Evolutionary conservation across 64 coral and sea anemone species (phyloP).

Genomic region (Stichodactyla helianthus): DNA sequence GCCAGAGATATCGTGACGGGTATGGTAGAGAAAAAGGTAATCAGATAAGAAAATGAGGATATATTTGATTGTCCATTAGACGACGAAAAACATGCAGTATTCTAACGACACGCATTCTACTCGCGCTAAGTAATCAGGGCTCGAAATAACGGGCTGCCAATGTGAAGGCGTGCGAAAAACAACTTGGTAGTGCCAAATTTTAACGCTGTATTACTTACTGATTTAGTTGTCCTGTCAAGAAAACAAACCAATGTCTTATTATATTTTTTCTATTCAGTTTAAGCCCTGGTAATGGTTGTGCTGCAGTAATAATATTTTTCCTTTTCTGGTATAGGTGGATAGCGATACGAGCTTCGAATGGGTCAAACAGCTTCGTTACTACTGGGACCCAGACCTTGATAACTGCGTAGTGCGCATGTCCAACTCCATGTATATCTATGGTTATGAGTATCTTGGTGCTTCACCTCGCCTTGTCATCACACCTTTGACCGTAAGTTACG

Average conservation of each 20-base stretch:
- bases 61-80: too few relatives aligned
- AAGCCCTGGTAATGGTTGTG: background rate
- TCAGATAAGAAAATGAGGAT: background rate
- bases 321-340: conserved; percentile 54
- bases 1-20: conserved; percentile 95
- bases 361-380: conserved; percentile 97
- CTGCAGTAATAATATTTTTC: background rate
- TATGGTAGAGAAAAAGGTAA: conserved; percentile 91
- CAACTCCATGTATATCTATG: conserved; percentile 97
- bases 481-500: conserved; percentile 81
- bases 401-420: conserved; percentile 99
- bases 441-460: conserved; percentile 97
- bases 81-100: too few relatives aligned
- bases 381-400: conserved; percentile 99
- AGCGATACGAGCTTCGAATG: conserved; percentile 94
- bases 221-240: too few relatives aligned
- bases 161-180: too few relatives aligned
- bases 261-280: too few relatives aligned
- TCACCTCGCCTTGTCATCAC: conserved; percentile 95
- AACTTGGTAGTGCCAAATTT: too few relatives aligned
- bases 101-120: too few relatives aligned
- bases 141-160: too few relatives aligned
- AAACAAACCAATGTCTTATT: too few relatives aligned
- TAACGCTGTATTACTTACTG: too few relatives aligned
- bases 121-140: too few relatives aligned